Percentiles rank a stretch among this genome's conserved stretches.
Conservation (phyloP, 2,797 vertebrate species). For the Arctocebus calabarensis region DNA sequence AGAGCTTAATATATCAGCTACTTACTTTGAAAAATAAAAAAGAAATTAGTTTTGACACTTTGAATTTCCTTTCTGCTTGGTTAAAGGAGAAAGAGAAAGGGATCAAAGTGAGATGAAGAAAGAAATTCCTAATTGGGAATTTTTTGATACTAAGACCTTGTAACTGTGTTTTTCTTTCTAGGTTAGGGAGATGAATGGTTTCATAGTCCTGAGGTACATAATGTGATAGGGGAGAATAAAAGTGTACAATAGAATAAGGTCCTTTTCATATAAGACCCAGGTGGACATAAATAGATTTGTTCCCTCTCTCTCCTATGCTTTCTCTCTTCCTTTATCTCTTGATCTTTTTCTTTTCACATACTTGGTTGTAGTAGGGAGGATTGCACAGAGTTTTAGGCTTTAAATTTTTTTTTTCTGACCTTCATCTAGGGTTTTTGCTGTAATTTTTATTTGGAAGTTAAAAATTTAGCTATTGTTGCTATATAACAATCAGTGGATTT, state of each 20-base stretch:
- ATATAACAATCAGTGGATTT: conserved; percentile 22
- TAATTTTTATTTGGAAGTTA: conserved; percentile 44
- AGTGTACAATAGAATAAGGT: background rate
- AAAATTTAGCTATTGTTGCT: background rate
- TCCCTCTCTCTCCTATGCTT: background rate
- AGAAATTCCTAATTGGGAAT: conserved; percentile 66
- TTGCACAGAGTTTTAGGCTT: background rate
- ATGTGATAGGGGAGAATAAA: background rate
- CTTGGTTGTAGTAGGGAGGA: background rate
- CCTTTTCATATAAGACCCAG: background rate
- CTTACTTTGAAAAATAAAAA: conserved; percentile 54
- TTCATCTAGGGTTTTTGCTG: background rate
- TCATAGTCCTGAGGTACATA: conserved; percentile 67
- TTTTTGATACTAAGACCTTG: conserved; percentile 49
- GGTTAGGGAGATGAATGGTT: conserved; percentile 70
- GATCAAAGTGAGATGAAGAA: conserved; percentile 31
- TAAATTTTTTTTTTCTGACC: background rate
- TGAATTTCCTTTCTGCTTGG: conserved; percentile 60
- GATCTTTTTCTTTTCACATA: background rate
- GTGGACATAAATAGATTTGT: background rate
- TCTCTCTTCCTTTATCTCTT: background rate
- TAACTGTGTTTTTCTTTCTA: conserved; percentile 79
- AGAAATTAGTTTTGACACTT: conserved; percentile 44
- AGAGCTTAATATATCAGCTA: conserved; percentile 12
- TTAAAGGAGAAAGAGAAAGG: conserved; percentile 64